Evolutionary conservation across 2,888 invertebrate species (phyloP).

Genomic region (Siphonodentalium dalli): DNA sequence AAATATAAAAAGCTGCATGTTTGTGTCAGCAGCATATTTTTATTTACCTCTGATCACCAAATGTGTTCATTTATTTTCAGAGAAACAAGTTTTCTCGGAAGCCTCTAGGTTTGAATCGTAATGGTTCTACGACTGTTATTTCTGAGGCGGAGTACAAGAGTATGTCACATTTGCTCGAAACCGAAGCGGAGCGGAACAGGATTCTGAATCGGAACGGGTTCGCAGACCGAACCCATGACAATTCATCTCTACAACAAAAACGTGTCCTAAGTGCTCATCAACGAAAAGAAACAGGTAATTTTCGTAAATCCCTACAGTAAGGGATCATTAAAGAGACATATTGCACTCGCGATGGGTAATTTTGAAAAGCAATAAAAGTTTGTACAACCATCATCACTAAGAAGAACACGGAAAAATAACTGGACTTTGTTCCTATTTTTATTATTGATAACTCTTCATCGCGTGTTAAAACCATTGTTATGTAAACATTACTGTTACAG

Average conservation of each 20-base stretch:
- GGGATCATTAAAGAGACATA: no score
- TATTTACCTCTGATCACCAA: neutral
- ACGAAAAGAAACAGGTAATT: constrained; percentile 34
- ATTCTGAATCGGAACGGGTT: constrained; percentile 42
- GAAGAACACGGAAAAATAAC: no score
- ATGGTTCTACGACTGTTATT: constrained; percentile 34
- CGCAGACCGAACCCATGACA: constrained; percentile 35
- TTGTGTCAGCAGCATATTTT: no score
- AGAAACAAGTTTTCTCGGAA: constrained; percentile 47
- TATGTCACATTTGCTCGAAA: constrained; percentile 41
- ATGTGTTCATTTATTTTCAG: constrained; percentile 22
- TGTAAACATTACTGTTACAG: no score
- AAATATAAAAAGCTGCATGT: no score
- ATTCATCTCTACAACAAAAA: constrained; percentile 33
- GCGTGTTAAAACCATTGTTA: no score
- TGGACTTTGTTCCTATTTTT: no score
- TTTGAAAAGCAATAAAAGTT: no score
- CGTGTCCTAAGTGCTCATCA: constrained; percentile 49
- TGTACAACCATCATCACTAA: no score
- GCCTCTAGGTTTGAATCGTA: constrained; percentile 38
- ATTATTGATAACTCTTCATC: no score
- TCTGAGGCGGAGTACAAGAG: constrained; percentile 49
- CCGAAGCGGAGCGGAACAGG: constrained; percentile 46
- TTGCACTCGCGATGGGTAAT: no score
- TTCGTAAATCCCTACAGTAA: no score